phyloP scores from a whole-genome alignment of 2,797 vertebrate species.

The Anomalospiza imberbis region DNA sequence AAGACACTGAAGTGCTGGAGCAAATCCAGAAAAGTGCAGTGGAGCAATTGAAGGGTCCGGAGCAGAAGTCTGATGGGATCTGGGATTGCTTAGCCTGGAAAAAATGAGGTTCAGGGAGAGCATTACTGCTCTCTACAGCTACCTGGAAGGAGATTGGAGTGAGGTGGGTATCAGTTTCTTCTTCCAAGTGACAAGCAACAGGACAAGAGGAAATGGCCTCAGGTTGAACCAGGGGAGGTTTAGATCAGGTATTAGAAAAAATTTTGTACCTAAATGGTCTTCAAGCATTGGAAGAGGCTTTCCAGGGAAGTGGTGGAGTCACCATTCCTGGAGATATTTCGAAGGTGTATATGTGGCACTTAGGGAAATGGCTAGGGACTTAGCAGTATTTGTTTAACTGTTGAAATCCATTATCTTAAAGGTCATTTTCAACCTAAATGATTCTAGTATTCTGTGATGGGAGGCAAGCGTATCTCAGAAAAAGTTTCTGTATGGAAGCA shows the following conservation, averaged over 20 bases:
- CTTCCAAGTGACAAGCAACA: not conserved
- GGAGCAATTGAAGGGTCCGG: not conserved
- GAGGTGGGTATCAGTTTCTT: not conserved
- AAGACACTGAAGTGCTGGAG: not conserved
- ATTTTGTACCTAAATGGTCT: not conserved
- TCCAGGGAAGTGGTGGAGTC: not conserved
- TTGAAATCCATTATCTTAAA: not conserved
- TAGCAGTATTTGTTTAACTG: not conserved
- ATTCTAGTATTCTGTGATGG: not conserved
- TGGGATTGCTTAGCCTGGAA: not conserved
- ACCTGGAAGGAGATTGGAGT: not conserved
- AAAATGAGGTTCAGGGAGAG: not conserved
- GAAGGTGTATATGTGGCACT: not conserved
- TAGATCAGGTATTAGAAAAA: not conserved
- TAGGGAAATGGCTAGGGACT: not conserved
- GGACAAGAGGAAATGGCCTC: not conserved
- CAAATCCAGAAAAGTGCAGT: rapidly evolving
- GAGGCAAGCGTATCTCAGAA: not conserved
- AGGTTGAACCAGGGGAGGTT: not conserved
- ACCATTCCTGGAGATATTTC: not conserved
- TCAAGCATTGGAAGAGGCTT: not conserved
- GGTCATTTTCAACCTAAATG: not conserved
- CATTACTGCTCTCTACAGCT: not conserved
- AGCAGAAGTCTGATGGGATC: not conserved
- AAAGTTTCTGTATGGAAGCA: not conserved